A percentile compares a stretch with the other conserved stretches of the same genome.
Conservation (phyloP, 2,797 vertebrate genomes). For the Periparus ater region DNA sequence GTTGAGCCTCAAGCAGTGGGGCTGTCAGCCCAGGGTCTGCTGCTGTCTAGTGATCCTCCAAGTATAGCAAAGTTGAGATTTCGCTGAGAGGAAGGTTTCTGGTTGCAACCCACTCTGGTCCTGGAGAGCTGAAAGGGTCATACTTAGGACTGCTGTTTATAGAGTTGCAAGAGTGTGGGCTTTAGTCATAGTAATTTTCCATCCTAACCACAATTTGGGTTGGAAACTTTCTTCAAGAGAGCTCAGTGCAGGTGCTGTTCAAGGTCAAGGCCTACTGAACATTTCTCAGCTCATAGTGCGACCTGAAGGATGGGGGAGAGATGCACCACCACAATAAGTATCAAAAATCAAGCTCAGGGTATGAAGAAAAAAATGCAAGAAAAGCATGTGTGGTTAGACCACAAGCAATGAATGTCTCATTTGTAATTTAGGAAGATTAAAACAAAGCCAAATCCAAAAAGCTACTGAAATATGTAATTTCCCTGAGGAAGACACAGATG, state of each 20-base stretch:
- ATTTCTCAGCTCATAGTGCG: background rate
- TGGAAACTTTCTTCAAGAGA: background rate
- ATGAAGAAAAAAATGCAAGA: background rate
- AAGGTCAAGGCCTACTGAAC: accelerated
- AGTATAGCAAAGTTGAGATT: accelerated
- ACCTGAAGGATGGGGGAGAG: background rate
- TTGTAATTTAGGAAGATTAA: background rate
- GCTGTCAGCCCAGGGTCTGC: background rate
- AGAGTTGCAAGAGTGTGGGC: background rate
- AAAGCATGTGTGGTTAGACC: background rate
- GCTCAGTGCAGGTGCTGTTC: background rate
- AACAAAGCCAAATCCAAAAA: background rate
- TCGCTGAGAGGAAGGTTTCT: background rate
- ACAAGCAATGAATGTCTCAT: background rate
- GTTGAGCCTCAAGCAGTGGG: background rate
- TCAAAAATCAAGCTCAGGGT: background rate
- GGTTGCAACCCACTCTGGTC: background rate
- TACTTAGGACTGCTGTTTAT: background rate
- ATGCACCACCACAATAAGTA: background rate
- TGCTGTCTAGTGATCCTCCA: accelerated
- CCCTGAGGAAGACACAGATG: background rate
- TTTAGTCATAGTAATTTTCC: background rate
- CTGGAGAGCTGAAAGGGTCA: background rate
- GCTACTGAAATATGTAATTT: background rate
- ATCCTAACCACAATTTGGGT: background rate